A percentile compares a stretch with the other conserved stretches of the same genome.
Evolutionary conservation across 2,113 vertebrate species (phyloP).

Genomic region (Emydura subglobosa): DNA sequence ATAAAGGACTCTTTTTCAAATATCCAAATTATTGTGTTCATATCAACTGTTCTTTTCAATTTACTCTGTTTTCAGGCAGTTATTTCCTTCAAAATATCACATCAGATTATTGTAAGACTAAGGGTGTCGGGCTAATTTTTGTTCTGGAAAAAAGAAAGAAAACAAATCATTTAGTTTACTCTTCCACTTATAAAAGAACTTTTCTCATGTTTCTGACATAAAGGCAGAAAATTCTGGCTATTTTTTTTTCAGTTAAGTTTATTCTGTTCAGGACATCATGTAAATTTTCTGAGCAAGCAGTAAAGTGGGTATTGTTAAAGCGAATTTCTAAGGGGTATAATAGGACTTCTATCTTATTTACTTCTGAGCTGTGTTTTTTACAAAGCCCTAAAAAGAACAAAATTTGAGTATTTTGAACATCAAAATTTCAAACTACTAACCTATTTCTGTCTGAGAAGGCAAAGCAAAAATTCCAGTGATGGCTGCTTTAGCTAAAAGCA

Average conservation of each 20-base stretch:
- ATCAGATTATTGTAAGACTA: neutral
- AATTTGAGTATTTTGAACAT: neutral
- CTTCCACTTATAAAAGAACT: neutral
- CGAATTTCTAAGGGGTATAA: neutral
- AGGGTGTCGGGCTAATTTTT: neutral
- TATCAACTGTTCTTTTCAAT: neutral
- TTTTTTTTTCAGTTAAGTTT: neutral
- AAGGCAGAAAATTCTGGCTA: neutral
- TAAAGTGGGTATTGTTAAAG: neutral
- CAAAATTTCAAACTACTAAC: neutral
- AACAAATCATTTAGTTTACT: neutral
- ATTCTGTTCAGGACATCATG: neutral
- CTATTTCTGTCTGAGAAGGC: neutral
- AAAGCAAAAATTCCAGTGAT: constrained; percentile 1
- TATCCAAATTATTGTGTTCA: neutral
- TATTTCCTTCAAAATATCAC: neutral
- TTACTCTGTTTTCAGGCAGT: neutral
- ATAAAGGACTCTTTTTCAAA: neutral
- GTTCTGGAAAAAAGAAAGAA: neutral
- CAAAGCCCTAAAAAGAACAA: neutral
- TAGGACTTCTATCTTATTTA: neutral
- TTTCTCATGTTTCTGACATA: rapidly evolving
- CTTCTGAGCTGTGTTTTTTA: neutral
- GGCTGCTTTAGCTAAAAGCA: constrained; percentile 34
- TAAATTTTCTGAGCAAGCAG: neutral